These are phyloP conservation scores for Thunnus thynnus DNA, from an alignment of 2,113 vertebrate species.

Conservation along the genomic window DNA sequence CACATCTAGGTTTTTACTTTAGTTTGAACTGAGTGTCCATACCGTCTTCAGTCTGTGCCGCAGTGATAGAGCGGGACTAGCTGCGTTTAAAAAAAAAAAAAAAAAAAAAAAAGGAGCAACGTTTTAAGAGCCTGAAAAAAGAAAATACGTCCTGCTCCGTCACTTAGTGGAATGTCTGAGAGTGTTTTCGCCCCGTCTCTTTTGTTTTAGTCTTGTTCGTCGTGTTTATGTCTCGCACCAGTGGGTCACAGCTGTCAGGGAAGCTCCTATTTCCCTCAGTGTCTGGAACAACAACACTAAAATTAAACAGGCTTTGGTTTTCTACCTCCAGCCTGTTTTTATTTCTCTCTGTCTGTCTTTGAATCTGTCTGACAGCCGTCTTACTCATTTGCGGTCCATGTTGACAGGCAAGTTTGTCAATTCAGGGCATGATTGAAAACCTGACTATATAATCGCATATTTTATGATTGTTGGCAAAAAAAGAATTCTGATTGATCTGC, in stretches of 20 bases:
- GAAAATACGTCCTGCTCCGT: slow-evolving; percentile 24
- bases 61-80: background rate
- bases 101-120: background rate
- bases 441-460: background rate
- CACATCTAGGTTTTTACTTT: background rate
- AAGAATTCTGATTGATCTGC: background rate
- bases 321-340: slow-evolving; percentile 14
- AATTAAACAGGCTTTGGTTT: slow-evolving; percentile 27
- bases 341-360: background rate
- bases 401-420: background rate
- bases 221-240: slow-evolving; percentile 39
- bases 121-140: slow-evolving; percentile 1
- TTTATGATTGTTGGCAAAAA: background rate
- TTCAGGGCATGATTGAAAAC: background rate
- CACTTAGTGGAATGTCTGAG: slow-evolving; percentile 21
- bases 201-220: slow-evolving; percentile 30
- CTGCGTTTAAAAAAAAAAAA: background rate
- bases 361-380: background rate
- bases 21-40: background rate
- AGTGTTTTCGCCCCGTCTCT: slow-evolving; percentile 7
- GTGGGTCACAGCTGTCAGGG: slow-evolving; percentile 31
- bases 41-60: background rate
- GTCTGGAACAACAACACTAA: slow-evolving; percentile 37
- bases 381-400: slow-evolving; percentile 6
- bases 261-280: slow-evolving; percentile 27